These are phyloP conservation scores for Sinocyclocheilus anshuiensis DNA, from an alignment of 2,113 vertebrate genomes.

Conservation along the genomic window DNA sequence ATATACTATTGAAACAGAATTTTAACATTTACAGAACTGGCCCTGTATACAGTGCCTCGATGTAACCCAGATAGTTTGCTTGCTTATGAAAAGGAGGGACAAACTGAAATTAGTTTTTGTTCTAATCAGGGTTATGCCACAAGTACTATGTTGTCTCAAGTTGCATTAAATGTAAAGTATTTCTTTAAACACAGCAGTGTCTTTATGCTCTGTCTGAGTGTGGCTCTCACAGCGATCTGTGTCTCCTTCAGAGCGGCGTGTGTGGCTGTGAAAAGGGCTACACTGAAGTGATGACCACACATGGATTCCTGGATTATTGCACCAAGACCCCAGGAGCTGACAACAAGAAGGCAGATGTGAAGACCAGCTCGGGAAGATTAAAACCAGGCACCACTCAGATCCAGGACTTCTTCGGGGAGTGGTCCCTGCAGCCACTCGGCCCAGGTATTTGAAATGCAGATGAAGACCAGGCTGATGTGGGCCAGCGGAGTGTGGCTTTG, in stretches of 20 bases:
- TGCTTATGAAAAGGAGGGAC: background rate
- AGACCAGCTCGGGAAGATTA: slow-evolving; percentile 87
- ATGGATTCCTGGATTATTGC: slow-evolving; percentile 97
- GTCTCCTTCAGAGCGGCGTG: slow-evolving; percentile 82
- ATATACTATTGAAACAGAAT: background rate
- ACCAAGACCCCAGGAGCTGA: slow-evolving; percentile 91
- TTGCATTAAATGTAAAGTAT: background rate
- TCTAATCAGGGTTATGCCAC: background rate
- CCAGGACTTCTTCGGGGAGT: slow-evolving; percentile 91
- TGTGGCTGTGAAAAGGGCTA: slow-evolving; percentile 95
- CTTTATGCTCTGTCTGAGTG: background rate
- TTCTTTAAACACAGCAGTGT: background rate
- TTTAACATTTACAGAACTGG: background rate
- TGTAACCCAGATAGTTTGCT: background rate
- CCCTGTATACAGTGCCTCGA: background rate
- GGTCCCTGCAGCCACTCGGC: slow-evolving; percentile 92
- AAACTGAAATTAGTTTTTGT: background rate
- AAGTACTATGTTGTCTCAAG: background rate
- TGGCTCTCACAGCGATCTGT: background rate
- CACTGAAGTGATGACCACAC: slow-evolving; percentile 92
- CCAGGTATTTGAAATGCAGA: slow-evolving; percentile 80
- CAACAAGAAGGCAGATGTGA: slow-evolving; percentile 95
- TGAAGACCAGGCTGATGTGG: slow-evolving; percentile 22
- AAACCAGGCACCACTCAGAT: slow-evolving; percentile 89
- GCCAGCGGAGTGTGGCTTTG: slow-evolving; percentile 28